A percentile compares a stretch with the other conserved stretches of the same genome.
phyloP scores from a whole-genome alignment of 1,140 invertebrate species.

The Eciton burchellii region DNA sequence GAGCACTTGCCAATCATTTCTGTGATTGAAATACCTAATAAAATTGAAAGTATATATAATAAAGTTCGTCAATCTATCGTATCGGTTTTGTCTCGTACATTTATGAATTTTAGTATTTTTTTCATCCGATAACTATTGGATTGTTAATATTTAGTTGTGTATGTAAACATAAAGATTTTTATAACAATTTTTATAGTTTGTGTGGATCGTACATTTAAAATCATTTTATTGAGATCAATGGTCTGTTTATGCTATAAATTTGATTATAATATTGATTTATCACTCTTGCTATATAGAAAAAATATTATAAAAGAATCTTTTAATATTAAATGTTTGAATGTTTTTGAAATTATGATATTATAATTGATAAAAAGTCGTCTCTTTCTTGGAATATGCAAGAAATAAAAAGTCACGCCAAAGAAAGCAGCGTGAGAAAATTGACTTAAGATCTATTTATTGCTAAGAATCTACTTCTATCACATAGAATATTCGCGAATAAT shows the following conservation, averaged over 20 bases:
- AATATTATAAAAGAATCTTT: constrained; percentile 8
- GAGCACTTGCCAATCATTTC: background rate
- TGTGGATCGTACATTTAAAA: background rate
- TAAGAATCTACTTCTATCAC: background rate
- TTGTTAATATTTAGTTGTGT: background rate
- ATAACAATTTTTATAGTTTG: background rate
- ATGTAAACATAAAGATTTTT: background rate
- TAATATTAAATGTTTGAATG: constrained; percentile 4
- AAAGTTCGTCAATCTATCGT: background rate
- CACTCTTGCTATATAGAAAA: constrained; percentile 8
- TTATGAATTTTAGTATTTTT: background rate
- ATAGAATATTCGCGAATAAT: constrained; percentile 59
- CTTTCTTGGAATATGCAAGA: background rate
- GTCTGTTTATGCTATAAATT: background rate
- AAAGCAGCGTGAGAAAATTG: background rate
- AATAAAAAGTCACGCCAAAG: background rate
- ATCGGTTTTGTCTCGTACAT: background rate
- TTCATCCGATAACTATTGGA: background rate
- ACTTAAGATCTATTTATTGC: constrained; percentile 30
- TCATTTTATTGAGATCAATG: background rate
- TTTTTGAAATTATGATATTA: background rate
- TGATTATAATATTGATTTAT: background rate
- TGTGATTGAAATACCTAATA: constrained; percentile 10
- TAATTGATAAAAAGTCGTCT: background rate
- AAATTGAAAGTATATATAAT: background rate